These are phyloP conservation scores for Pantelozetes paolii DNA, from an alignment of 2,888 invertebrate genomes.

Conservation along the genomic window DNA sequence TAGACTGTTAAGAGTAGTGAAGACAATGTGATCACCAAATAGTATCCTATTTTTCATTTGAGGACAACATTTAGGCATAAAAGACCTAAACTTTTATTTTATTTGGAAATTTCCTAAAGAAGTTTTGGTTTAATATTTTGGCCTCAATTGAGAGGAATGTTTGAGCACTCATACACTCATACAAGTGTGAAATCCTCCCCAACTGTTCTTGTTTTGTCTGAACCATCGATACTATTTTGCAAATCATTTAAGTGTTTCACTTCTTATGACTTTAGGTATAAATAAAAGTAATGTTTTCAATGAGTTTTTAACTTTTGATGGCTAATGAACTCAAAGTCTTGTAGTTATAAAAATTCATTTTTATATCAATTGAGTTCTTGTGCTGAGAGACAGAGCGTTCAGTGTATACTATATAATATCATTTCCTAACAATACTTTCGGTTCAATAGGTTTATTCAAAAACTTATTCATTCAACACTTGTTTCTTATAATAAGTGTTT, in stretches of 20 bases:
- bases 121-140: conserved; percentile 10
- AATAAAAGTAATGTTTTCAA: not conserved
- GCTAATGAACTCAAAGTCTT: conserved; percentile 3
- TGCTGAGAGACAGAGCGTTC: not conserved
- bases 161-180: not conserved
- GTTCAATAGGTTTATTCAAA: too few relatives aligned
- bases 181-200: conserved; percentile 19
- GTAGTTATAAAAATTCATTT: not conserved
- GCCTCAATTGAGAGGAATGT: not conserved
- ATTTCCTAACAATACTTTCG: not conserved
- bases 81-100: conserved; percentile 26
- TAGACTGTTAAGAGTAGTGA: too few relatives aligned
- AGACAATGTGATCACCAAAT: not conserved
- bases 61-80: conserved; percentile 21
- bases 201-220: conserved; percentile 19
- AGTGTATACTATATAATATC: not conserved
- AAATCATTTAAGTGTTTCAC: not conserved
- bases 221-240: conserved; percentile 21
- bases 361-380: not conserved
- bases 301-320: not conserved
- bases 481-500: too few relatives aligned
- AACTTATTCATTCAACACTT: too few relatives aligned
- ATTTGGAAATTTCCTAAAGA: not conserved
- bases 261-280: not conserved
- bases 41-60: not conserved